These are phyloP conservation scores for Drosophila emarginata DNA, from an alignment of 2,888 invertebrate species.

Conservation along the genomic window DNA sequence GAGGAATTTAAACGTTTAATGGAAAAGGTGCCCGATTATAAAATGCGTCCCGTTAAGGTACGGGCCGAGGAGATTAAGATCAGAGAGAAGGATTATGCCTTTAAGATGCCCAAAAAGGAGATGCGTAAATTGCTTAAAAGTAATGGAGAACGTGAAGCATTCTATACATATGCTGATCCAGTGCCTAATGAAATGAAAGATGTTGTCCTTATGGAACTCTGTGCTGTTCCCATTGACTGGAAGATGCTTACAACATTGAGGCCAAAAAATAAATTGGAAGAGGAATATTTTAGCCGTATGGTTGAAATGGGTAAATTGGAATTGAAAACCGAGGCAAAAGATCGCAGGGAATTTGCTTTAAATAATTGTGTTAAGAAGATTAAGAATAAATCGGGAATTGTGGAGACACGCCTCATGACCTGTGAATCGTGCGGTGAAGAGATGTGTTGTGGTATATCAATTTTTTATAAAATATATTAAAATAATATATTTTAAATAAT, in stretches of 20 bases:
- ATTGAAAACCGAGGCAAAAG: constrained; percentile 87
- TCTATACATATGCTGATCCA: constrained; percentile 86
- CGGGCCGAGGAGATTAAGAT: constrained; percentile 90
- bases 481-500: background rate
- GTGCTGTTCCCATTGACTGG: constrained; percentile 94
- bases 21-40: constrained; percentile 95
- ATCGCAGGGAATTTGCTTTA: constrained; percentile 86
- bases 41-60: constrained; percentile 93
- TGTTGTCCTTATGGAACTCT: constrained; percentile 85
- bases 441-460: constrained; percentile 87
- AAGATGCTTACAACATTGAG: constrained; percentile 94
- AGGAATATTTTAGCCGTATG: constrained; percentile 93
- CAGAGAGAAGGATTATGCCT: constrained; percentile 89
- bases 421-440: constrained; percentile 93
- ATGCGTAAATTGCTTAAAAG: constrained; percentile 83
- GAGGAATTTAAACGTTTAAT: constrained; percentile 92
- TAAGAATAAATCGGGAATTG: constrained; percentile 92
- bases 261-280: constrained; percentile 92
- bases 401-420: constrained; percentile 89
- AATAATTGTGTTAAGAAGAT: constrained; percentile 88
- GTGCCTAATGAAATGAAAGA: constrained; percentile 90
- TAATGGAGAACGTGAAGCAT: constrained; percentile 79
- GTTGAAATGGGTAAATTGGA: constrained; percentile 92
- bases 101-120: constrained; percentile 89
- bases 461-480: background rate